A percentile compares a stretch with the other conserved stretches of the same genome.
Conservation (phyloP, 92 coral and sea anemone genomes). For the Umimayanthus chanpuru region DNA sequence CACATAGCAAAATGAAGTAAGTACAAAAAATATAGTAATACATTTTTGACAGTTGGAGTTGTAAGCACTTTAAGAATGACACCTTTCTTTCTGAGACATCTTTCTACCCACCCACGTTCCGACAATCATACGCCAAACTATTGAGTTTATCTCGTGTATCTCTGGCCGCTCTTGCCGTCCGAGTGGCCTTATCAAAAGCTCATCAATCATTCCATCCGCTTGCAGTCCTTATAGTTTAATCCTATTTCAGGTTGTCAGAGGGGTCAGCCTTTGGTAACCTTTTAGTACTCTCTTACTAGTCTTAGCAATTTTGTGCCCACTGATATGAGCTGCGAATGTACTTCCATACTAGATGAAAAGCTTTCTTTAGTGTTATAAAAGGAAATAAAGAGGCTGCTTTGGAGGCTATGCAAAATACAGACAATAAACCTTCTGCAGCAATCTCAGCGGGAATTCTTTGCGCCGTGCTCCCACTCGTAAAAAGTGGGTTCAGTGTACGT, state of each 20-base stretch:
- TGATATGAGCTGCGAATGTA: neutral
- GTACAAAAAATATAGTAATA: too few relatives aligned
- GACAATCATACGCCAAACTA: neutral
- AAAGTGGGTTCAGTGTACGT: neutral
- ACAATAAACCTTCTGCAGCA: neutral
- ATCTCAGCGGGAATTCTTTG: neutral
- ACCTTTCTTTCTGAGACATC: too few relatives aligned
- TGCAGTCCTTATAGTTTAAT: neutral
- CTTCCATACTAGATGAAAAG: too few relatives aligned
- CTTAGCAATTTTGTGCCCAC: neutral
- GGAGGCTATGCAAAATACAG: too few relatives aligned
- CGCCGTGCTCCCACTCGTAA: too few relatives aligned
- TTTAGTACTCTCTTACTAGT: too few relatives aligned
- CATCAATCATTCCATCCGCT: conserved; percentile 14
- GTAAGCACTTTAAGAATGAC: too few relatives aligned
- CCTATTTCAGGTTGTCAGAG: conserved; percentile 2
- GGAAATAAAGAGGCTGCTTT: too few relatives aligned
- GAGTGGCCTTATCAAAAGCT: neutral
- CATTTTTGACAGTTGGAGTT: too few relatives aligned
- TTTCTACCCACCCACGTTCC: too few relatives aligned
- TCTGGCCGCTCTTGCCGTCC: neutral
- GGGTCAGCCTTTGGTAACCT: neutral
- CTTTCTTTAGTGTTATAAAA: neutral
- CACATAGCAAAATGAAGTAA: too few relatives aligned
- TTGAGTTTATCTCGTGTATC: neutral